Evolutionary conservation across 2,113 vertebrate species (phyloP).

Genomic region (Dromiciops gliroides): DNA sequence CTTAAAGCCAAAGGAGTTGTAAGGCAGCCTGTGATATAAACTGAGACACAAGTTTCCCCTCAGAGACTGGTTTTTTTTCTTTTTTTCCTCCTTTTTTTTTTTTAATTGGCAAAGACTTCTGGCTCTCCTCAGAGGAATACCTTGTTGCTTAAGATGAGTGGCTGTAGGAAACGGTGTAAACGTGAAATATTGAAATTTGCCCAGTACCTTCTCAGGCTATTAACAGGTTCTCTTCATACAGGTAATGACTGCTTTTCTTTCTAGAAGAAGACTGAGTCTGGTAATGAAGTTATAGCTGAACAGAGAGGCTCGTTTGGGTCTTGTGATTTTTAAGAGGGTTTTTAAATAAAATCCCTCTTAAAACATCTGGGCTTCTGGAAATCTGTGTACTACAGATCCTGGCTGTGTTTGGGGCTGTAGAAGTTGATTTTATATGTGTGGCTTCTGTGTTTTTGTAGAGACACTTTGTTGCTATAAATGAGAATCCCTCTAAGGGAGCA

Average conservation of each 20-base stretch:
- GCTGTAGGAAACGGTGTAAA: slow-evolving; percentile 98
- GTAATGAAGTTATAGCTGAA: slow-evolving; percentile 29
- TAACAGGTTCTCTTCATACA: slow-evolving; percentile 95
- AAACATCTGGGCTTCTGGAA: slow-evolving; percentile 54
- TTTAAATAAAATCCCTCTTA: slow-evolving; percentile 57
- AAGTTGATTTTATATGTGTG: slow-evolving; percentile 16
- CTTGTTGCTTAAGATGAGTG: slow-evolving; percentile 89
- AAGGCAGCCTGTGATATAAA: slow-evolving; percentile 74
- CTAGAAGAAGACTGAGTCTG: slow-evolving; percentile 50
- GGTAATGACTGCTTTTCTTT: slow-evolving; percentile 88
- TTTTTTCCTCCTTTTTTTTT: neutral
- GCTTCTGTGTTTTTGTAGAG: slow-evolving; percentile 27
- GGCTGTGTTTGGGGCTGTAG: slow-evolving; percentile 18
- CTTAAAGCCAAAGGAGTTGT: slow-evolving; percentile 77
- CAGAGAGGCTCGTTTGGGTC: slow-evolving; percentile 19
- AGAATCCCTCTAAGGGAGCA: slow-evolving; percentile 15
- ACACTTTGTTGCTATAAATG: slow-evolving; percentile 4
- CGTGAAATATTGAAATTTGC: slow-evolving; percentile 96
- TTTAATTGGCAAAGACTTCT: slow-evolving; percentile 68
- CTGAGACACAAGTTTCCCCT: slow-evolving; percentile 85
- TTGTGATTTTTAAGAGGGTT: slow-evolving; percentile 33
- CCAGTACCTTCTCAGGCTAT: slow-evolving; percentile 95
- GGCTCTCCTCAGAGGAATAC: slow-evolving; percentile 79
- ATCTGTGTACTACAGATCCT: slow-evolving; percentile 50
- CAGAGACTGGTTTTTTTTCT: slow-evolving; percentile 57